Percentiles rank a stretch among this genome's conserved stretches.
These are phyloP conservation scores for Eucidaris tribuloides DNA, from an alignment of 35 echinoderm and acorn worm genomes.

Conservation along the genomic window DNA sequence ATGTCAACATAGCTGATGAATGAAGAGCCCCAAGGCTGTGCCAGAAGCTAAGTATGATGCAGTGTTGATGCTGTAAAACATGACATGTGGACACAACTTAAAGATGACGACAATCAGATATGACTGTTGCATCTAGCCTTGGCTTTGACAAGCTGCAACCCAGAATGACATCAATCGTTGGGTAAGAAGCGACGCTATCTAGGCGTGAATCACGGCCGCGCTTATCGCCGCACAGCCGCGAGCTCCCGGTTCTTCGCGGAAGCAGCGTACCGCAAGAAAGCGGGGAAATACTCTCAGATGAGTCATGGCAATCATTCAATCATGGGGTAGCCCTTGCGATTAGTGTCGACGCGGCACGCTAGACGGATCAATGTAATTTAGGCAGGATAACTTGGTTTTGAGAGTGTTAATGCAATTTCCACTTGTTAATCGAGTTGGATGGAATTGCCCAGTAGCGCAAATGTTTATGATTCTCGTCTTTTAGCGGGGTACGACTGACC, in stretches of 20 bases:
- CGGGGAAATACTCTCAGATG: background rate
- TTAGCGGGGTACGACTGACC: background rate
- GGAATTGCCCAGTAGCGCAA: conserved; percentile 21
- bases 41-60: too few species aligned
- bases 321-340: conserved; percentile 22
- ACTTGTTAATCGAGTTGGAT: conserved; percentile 37
- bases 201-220: conserved; percentile 30
- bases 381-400: conserved; percentile 17
- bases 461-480: conserved; percentile 37
- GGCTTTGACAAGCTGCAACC: conserved; percentile 7
- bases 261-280: background rate
- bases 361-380: conserved; percentile 34
- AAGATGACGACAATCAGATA: background rate
- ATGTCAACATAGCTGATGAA: too few species aligned
- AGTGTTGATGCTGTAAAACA: conserved; percentile 9
- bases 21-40: too few species aligned
- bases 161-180: conserved; percentile 13
- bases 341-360: background rate
- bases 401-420: conserved; percentile 38
- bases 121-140: too few species aligned
- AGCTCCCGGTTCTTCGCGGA: background rate
- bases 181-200: background rate
- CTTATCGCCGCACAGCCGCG: background rate
- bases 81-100: too few species aligned
- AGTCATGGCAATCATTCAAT: conserved; percentile 34